Conservation (phyloP, 2,113 vertebrate species). For the Pseudonaja textilis region DNA sequence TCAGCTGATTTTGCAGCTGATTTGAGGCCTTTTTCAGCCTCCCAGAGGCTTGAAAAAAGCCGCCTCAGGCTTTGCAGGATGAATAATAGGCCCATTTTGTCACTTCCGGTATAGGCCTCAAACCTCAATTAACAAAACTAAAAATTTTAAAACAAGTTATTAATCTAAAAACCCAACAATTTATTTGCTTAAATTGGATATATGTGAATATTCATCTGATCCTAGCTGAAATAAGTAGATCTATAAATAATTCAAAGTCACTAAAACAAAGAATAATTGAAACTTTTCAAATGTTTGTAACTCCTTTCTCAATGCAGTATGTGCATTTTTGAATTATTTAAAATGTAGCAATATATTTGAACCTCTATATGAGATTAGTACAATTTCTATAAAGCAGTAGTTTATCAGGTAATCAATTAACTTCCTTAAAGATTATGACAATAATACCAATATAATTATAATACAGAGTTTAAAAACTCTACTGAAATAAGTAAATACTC, state of each 20-base stretch:
- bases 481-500: not conserved
- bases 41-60: too few species aligned
- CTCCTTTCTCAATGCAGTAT: not conserved
- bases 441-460: not conserved
- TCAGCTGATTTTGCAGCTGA: too few species aligned
- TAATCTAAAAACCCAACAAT: not conserved
- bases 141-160: not conserved
- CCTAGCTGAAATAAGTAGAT: not conserved
- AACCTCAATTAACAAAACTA: not conserved
- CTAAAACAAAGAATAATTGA: not conserved
- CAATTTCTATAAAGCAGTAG: not conserved
- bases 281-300: not conserved
- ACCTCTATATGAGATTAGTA: not conserved
- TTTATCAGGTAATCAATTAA: not conserved
- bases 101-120: too few species aligned
- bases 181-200: not conserved
- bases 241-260: not conserved
- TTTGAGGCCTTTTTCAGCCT: too few species aligned
- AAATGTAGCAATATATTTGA: not conserved
- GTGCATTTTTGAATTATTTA: not conserved
- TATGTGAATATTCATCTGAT: not conserved
- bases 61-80: too few species aligned
- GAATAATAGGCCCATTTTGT: too few species aligned
- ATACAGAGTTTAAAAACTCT: not conserved
- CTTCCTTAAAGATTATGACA: not conserved